Evolutionary conservation across 2,113 vertebrate genomes (phyloP).

Genomic region (Sigmodon hispidus): DNA sequence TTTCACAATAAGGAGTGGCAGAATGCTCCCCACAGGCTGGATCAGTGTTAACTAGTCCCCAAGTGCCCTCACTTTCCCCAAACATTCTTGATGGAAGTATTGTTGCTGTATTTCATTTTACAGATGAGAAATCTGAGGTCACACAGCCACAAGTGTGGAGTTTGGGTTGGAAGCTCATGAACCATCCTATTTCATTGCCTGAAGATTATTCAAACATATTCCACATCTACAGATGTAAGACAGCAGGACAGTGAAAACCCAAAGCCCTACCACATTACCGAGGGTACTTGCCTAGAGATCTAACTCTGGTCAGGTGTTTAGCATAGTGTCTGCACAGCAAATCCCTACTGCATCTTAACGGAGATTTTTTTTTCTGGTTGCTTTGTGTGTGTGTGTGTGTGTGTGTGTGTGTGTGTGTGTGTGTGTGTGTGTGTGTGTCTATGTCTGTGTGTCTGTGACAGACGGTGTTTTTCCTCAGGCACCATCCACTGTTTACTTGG

Average conservation of each 20-base stretch:
- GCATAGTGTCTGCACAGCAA: neutral
- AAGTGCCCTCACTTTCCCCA: neutral
- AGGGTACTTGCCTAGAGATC: neutral
- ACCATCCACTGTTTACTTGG: neutral
- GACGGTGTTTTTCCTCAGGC: neutral
- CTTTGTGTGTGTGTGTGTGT: neutral
- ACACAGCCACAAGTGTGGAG: neutral
- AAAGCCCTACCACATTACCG: neutral
- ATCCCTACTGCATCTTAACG: neutral
- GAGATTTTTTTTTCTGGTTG: neutral
- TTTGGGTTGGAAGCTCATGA: neutral
- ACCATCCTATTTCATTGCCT: too few species aligned
- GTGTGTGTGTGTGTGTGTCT: neutral
- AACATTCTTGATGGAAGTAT: neutral
- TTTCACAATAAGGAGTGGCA: rapidly evolving
- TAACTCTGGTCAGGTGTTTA: neutral
- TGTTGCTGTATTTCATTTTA: neutral
- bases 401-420: neutral
- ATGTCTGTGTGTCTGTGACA: neutral
- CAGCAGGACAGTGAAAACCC: neutral
- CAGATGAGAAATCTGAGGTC: neutral
- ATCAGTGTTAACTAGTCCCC: rapidly evolving
- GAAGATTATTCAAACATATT: neutral
- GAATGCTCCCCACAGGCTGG: neutral
- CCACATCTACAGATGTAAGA: neutral